Evolutionary conservation across 2,888 invertebrate genomes (phyloP), one percentile per base, ranked within the genome.

Genomic region (Malthinus seriepunctatus): DNA sequence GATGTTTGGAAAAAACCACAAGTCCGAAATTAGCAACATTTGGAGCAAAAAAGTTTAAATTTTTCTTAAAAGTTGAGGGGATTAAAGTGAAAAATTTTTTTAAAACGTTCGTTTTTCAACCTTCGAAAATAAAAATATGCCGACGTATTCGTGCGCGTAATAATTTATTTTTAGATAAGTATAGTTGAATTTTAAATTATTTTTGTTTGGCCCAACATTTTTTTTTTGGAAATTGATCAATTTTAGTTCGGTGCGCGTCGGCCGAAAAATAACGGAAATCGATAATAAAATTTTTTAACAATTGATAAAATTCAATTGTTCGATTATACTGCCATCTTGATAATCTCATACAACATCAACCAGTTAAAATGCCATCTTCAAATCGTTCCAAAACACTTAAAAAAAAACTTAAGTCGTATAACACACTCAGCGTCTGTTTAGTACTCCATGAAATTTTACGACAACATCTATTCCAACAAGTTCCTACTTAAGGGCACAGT

Each of bases 401-500:
- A 60, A 62, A n/a, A 63, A 62, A 62, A 51, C 56, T 53, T 51
- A 52, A 45, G 56, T 67, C 70, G 64, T 73, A 72, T 70, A 72
- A 73, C 72, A 69, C 73, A 71, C 68, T 56, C 53, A 51, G 53
- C 59, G 68, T 64, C 71, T 67, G 73, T 76, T 76, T 76, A 75
- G 71, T 75, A 70, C 73, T 69, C 72, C 73, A 75, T 75, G 74
- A 76, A 76, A 76, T 74, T 77, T 77, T 76, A 77, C 71, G 75
- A 75, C 74, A 63, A 72, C 72, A 69, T 70, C 73, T 63, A 61
- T 61, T 61, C 61, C 61, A 61, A 61, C 53, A 76, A 75, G 75
- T 76, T 71, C 69, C 73, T 71, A 66, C 71, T 71, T 73, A 72
- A 72, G 69, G 70, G 65, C 65, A 66, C 69, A 71, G 69, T 72